A percentile compares a stretch with the other conserved stretches of the same genome.
These are phyloP conservation scores for Pandemis cinnamomeana DNA, from an alignment of 2,888 invertebrate genomes.

Conservation along the genomic window DNA sequence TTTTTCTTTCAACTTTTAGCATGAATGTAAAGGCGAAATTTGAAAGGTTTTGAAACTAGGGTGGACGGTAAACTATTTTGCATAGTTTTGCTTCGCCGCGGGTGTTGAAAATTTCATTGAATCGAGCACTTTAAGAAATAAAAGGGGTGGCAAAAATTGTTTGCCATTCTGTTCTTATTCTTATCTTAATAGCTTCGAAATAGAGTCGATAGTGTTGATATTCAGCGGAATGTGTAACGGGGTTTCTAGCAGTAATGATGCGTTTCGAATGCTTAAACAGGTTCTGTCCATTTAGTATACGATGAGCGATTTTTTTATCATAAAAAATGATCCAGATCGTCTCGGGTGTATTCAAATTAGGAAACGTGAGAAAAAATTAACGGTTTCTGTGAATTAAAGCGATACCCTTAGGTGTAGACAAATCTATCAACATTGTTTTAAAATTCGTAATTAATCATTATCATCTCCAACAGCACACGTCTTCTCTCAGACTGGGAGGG, in stretches of 20 bases:
- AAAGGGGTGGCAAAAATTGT: constrained; percentile 49
- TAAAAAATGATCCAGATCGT: constrained; percentile 65
- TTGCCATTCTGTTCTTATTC: background rate
- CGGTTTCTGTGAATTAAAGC: constrained; percentile 36
- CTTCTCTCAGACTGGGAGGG: too few species aligned
- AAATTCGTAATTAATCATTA: too few species aligned
- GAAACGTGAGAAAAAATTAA: constrained; percentile 69
- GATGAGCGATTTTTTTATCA: constrained; percentile 61
- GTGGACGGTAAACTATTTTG: constrained; percentile 61
- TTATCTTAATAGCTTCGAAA: background rate
- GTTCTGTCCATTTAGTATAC: constrained; percentile 79
- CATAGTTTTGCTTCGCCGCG: constrained; percentile 66
- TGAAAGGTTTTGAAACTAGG: constrained; percentile 44
- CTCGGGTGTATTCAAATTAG: constrained; percentile 61
- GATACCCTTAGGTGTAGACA: too few species aligned
- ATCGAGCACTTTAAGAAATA: constrained; percentile 52
- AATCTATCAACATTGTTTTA: too few species aligned
- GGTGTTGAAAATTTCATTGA: constrained; percentile 58
- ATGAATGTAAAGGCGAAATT: background rate
- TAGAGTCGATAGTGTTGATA: constrained; percentile 9
- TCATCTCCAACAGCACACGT: too few species aligned
- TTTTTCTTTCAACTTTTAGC: background rate
- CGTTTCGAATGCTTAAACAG: constrained; percentile 78
- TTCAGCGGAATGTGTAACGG: constrained; percentile 28
- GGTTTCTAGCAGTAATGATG: constrained; percentile 63